A percentile compares a stretch with the other conserved stretches of the same genome.
phyloP scores from a whole-genome alignment of 2,888 invertebrate species.

The Macrophya annulata region DNA sequence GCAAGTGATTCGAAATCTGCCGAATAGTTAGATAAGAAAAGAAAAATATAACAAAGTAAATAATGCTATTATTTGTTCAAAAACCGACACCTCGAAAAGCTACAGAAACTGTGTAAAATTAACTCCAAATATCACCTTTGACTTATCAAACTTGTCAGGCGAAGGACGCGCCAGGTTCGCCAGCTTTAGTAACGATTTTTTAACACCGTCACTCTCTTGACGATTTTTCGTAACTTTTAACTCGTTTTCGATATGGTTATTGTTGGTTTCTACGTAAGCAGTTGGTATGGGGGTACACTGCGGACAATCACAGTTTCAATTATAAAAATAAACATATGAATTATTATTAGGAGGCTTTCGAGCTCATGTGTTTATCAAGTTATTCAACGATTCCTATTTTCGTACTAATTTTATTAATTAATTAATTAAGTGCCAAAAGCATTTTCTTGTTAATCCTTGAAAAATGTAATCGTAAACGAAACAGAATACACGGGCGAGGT shows the following conservation, averaged over 20 bases:
- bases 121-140: conserved; percentile 61
- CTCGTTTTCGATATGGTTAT: conserved; percentile 61
- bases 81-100: conserved; percentile 38
- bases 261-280: conserved; percentile 62
- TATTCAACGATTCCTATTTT: not conserved
- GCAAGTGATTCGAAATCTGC: too few species aligned
- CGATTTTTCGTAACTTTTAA: conserved; percentile 57
- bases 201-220: conserved; percentile 41
- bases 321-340: not conserved
- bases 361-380: not conserved
- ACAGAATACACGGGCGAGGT: not conserved
- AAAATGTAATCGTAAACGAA: not conserved
- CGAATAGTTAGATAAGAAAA: not conserved
- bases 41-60: not conserved
- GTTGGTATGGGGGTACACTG: conserved; percentile 67
- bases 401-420: not conserved
- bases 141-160: conserved; percentile 60
- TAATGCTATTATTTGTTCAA: not conserved
- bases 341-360: not conserved
- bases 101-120: not conserved
- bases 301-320: conserved; percentile 50
- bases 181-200: conserved; percentile 51
- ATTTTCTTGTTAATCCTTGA: not conserved
- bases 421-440: not conserved
- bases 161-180: conserved; percentile 48